These are phyloP conservation scores for Podarcis cretensis DNA, from an alignment of 2,113 vertebrate genomes.

Conservation along the genomic window DNA sequence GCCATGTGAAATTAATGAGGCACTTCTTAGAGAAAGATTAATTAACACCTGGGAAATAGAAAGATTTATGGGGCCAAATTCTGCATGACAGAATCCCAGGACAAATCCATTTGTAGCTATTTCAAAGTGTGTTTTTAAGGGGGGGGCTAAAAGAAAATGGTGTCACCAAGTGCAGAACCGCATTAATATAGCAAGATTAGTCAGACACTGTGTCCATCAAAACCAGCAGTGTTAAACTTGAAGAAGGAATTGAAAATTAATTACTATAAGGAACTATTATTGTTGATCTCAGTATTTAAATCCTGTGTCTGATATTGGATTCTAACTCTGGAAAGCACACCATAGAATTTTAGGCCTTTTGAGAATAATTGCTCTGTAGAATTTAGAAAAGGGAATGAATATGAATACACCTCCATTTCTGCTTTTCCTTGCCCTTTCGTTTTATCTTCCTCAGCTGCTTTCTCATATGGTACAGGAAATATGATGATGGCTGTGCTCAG, in stretches of 20 bases:
- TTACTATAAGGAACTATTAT: neutral
- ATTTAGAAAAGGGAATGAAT: too few species aligned
- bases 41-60: conserved; percentile 39
- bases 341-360: neutral
- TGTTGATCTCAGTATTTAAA: neutral
- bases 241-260: neutral
- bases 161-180: conserved; percentile 25
- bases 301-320: neutral
- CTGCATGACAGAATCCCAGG: neutral
- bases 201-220: neutral
- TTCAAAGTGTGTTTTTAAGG: neutral
- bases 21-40: conserved; percentile 39
- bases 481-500: neutral
- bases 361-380: neutral
- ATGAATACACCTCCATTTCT: neutral
- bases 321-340: neutral
- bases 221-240: neutral
- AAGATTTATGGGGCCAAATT: conserved; percentile 39
- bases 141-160: neutral
- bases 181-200: neutral
- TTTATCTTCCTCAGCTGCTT: neutral
- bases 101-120: conserved; percentile 37
- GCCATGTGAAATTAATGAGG: conserved; percentile 29
- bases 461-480: neutral
- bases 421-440: neutral